Evolutionary conservation across 2,113 vertebrate genomes (phyloP), one percentile per base, ranked within the genome.

Genomic region (Gasterosteus nipponicus): DNA sequence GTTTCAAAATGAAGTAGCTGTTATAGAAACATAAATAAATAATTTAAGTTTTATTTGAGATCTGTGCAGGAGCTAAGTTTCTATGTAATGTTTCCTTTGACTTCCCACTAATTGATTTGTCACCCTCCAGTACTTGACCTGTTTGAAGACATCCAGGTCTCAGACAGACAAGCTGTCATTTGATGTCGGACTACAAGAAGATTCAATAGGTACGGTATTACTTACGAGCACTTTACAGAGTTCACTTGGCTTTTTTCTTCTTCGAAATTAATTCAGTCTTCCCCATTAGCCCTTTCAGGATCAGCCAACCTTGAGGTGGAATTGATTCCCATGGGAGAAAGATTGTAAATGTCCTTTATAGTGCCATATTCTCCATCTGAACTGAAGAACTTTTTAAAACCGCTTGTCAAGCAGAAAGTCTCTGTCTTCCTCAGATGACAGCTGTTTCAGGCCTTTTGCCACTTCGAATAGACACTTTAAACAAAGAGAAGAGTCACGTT

Each of bases 121-220:
- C 70, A 1, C 86, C 92, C 86, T 85, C 51, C 92, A 99, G 98
- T 99, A 97, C 92, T 93, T 99, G 85, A 97, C 97, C 4, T 99
- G 98, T 93, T 93, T 99, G 93, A 98, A 97, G 68, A 97, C 97
- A 46, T 98, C 98, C 69, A 96, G 97, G 89, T 99, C 98, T 68
- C 95, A 96, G 89, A 98, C 97, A 7, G 98, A 99, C 92, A 99
- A 99, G 92, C 95, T 99, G 85, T 97, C 98, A 69, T 99, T 99
- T 94, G 98, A 99, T 90, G 97, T 99, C 26, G 97, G 97, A 82
- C 93, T 99, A 39, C 95, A 93, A 86, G 96, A 98, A 90, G 95
- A 97, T 75, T 96, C 96, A 77, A 94, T 93, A 93, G 97, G 97
- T 99, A 94, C 71, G 58, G 78, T 86, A 59, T 22, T n/a, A 60